These are phyloP conservation scores for Drosophila longiperda DNA, from an alignment of 2,888 invertebrate species.

Conservation along the genomic window DNA sequence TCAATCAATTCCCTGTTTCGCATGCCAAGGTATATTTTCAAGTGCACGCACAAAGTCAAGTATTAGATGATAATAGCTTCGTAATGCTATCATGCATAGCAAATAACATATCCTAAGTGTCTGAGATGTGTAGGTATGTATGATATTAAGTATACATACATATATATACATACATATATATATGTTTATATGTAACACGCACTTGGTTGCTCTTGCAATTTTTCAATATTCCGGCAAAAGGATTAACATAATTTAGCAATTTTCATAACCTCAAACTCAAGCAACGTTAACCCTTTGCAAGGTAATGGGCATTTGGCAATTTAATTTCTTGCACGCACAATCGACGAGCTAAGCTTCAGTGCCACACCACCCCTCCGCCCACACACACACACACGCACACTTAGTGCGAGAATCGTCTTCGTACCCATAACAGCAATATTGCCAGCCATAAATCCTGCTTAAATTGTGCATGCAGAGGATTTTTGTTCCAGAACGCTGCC, in stretches of 20 bases:
- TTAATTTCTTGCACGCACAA: slow-evolving; percentile 79
- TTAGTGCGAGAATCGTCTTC: slow-evolving; percentile 50
- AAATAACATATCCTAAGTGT: slow-evolving; percentile 33
- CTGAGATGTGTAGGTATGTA: background rate
- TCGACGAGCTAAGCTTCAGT: slow-evolving; percentile 64
- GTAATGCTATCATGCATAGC: slow-evolving; percentile 34
- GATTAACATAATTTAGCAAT: slow-evolving; percentile 76
- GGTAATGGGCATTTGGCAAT: slow-evolving; percentile 77
- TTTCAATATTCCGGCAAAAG: slow-evolving; percentile 66
- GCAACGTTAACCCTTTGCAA: slow-evolving; percentile 62
- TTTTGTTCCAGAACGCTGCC: slow-evolving; percentile 74
- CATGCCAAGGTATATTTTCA: slow-evolving; percentile 19
- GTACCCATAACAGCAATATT: slow-evolving; percentile 64
- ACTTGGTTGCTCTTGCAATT: slow-evolving; percentile 33
- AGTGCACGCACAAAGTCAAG: slow-evolving; percentile 2
- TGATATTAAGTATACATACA: background rate
- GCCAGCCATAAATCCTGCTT: slow-evolving; percentile 79
- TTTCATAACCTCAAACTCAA: slow-evolving; percentile 68
- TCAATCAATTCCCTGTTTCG: slow-evolving; percentile 67
- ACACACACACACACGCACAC: slow-evolving; percentile 16
- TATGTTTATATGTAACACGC: slow-evolving; percentile 4
- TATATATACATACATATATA: background rate
- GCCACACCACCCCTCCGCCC: slow-evolving; percentile 19
- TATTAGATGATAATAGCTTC: slow-evolving; percentile 43
- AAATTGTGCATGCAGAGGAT: slow-evolving; percentile 79